Base-by-base conservation (phyloP, 2,888 invertebrate genomes). In the Celastrina argiolus region DNA sequence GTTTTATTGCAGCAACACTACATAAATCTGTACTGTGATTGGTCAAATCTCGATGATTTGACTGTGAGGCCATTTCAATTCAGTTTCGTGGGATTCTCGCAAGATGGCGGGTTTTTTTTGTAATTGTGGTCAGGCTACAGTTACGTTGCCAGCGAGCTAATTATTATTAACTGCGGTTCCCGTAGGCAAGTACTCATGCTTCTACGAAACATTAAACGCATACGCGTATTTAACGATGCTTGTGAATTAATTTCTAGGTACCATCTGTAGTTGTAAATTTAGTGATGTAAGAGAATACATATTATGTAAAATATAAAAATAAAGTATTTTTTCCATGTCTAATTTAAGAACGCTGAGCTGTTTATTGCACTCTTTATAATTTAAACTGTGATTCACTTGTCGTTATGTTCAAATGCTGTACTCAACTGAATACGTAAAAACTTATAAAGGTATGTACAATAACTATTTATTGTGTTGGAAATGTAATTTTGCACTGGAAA, bases 241-340 rank as follows among this genome's bases (percentile, higher is more conserved):
- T 61, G 59, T 59, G 36, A 61, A 61, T 39, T 61, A 61, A 61
- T 61, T 36, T 61, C 14, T 39, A 61, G 22, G 22, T 61, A 39
- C 39, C 61, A 36, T 39, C 39, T 61, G 61, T 61, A 61, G 61
- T 61, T 61, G 22, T 61, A 61, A 61, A 58, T 58, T 36, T 61
- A 61, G 61, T 22, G 39, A 31, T 16, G 31, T 61, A 61, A 61
- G 61, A 61, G 39, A 26, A 61, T 61, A 61, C 61, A 61, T 61
- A 34, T 16, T 59, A 36, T 59, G 59, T 59, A 59, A 59, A 59
- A 59, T 59, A 59, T 59, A 36, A 36, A 31, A 59, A 59, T 34
- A 59, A 59, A 59, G 59, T 59, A 59, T 59, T 59, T 59, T 59
- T 59, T 59, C 59, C 59, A 59, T 18, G 18, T 34, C 59, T 36